Conservation (phyloP, 2,797 vertebrate species). For the Siniperca undulata region DNA sequence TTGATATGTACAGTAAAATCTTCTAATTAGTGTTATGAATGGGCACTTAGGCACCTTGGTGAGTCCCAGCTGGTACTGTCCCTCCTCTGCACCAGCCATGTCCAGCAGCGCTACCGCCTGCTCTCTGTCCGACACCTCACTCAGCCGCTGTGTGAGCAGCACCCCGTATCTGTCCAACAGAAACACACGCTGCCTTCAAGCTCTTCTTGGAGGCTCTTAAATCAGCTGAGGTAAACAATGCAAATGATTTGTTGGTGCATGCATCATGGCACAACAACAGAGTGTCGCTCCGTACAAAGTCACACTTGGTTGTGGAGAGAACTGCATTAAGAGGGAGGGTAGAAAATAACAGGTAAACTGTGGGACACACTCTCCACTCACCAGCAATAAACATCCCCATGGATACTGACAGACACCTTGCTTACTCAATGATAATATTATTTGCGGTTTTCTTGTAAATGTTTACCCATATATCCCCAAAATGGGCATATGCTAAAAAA, state of each 20-base stretch:
- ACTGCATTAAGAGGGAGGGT: neutral
- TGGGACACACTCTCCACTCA: neutral
- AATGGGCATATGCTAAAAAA: too few relatives aligned
- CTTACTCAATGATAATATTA: too few relatives aligned
- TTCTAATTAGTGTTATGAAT: neutral
- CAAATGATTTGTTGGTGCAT: neutral
- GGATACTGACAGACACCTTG: neutral
- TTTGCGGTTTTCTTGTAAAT: neutral
- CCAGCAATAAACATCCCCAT: neutral
- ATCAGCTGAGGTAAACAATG: neutral
- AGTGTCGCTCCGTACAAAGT: too few relatives aligned
- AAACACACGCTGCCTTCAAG: neutral
- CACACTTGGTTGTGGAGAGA: too few relatives aligned
- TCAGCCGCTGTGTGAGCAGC: constrained; percentile 69
- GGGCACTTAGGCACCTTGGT: constrained; percentile 77
- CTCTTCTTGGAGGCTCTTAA: neutral
- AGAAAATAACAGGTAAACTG: neutral
- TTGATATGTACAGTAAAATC: neutral
- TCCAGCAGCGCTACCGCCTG: constrained; percentile 83
- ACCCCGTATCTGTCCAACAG: constrained; percentile 82
- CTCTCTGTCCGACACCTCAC: constrained; percentile 71
- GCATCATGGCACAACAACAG: neutral
- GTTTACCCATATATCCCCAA: too few relatives aligned
- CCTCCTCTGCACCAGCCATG: constrained; percentile 75
- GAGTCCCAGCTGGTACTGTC: constrained; percentile 83